A percentile compares a stretch with the other conserved stretches of the same genome.
Evolutionary conservation across 1,140 invertebrate species (phyloP).

Genomic region (Xylocopa sonorina): DNA sequence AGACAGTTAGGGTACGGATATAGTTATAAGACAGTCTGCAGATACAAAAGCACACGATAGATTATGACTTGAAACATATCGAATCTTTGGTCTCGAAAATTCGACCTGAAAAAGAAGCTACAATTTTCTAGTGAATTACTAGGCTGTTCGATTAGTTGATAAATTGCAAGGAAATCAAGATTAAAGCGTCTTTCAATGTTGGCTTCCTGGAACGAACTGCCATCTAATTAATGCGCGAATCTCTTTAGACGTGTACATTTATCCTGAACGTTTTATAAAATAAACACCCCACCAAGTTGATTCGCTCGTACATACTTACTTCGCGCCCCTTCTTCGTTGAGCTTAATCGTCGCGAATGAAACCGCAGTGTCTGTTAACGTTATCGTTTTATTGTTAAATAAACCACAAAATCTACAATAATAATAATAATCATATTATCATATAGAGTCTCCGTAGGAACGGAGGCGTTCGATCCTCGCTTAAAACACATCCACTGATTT

Average conservation of each 20-base stretch:
- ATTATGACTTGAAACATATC: too few relatives aligned
- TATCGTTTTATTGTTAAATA: constrained; percentile 83
- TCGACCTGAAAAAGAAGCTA: too few relatives aligned
- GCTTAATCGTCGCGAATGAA: constrained; percentile 17
- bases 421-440: constrained; percentile 71
- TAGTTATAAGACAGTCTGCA: too few relatives aligned
- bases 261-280: not conserved
- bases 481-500: constrained; percentile 79
- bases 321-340: not conserved
- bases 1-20: too few relatives aligned
- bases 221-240: not conserved
- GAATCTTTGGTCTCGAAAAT: too few relatives aligned
- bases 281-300: not conserved
- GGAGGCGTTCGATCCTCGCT: constrained; percentile 73
- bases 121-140: too few relatives aligned
- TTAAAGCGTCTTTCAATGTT: not conserved
- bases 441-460: constrained; percentile 68
- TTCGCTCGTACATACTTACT: not conserved
- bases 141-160: too few relatives aligned
- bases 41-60: too few relatives aligned
- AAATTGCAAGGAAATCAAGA: too few relatives aligned
- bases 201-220: not conserved
- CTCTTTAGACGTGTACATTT: not conserved
- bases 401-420: constrained; percentile 82
- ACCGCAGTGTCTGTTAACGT: constrained; percentile 62